Base-by-base conservation (phyloP, 2,113 vertebrate species). In the Plestiodon gilberti region DNA sequence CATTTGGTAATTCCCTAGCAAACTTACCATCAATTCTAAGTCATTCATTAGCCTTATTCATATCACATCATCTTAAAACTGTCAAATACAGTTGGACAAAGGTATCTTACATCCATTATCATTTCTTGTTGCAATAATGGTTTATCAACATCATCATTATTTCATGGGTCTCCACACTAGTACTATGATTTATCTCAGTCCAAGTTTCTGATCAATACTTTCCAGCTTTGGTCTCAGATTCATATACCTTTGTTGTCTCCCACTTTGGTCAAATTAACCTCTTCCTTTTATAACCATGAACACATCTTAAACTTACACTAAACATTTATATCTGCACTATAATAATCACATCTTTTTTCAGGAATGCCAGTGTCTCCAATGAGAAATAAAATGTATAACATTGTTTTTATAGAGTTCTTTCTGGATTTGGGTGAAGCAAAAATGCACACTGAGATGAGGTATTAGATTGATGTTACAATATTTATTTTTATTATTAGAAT, bases 21-120 rank as follows among this genome's bases (percentile, higher is more conserved):
- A 88, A 4, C 0, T 3, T 81, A 5, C 76, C 87, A 75, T 48
- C 23, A 85, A 15, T 74, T 84, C 76, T 25, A 83, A 80, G 38
- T 48, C 83, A 90, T 65, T 89, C 69, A 81, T 89, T 91, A 82
- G 81, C 38, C 10, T 40, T 78, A 64, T 82, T 84, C 87, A 76
- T 81, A 87, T 8, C 35, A 70, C 15, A 69, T 61, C 55, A n/a
- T 55, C 59, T 67, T 65, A 62, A 48, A 78, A 74, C 4, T 11
- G 43, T 76, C 80, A 78, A 28, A 70, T 18, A 22, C 48, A 1
- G 74, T 84, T 78, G 73, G 25, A 88, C 23, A 78, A 86, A 71
- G 35, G 85, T 70, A 6, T 30, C 33, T n/a, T 76, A 6, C 6
- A 2, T 89, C 82, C 90, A 74, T 87, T 23, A 84, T 15, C 7